These are phyloP conservation scores for Lamellibrachia luymesi DNA, from an alignment of 1,140 invertebrate genomes.

Conservation along the genomic window DNA sequence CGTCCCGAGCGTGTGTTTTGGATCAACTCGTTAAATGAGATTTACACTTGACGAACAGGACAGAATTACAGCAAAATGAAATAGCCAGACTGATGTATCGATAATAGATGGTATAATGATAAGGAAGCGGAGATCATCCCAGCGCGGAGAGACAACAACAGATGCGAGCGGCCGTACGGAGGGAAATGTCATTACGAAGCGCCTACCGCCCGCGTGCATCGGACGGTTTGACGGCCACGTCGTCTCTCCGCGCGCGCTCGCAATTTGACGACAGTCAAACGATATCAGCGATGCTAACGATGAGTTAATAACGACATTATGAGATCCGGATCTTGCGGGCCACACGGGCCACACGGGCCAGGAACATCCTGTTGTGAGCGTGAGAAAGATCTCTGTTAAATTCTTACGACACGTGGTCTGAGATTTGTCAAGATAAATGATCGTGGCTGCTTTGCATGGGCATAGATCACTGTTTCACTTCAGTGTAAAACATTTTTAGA, in stretches of 20 bases:
- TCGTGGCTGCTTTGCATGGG: not conserved
- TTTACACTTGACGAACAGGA: not conserved
- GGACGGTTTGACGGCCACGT: not conserved
- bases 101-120: not conserved
- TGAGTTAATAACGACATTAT: not conserved
- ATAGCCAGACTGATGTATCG: not conserved
- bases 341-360: not conserved
- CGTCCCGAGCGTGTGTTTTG: not conserved
- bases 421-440: not conserved
- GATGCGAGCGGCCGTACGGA: not conserved
- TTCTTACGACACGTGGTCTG: not conserved
- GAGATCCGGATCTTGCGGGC: not conserved
- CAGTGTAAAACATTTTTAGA: no score
- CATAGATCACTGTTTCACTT: no score
- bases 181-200: not conserved
- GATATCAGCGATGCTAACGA: not conserved
- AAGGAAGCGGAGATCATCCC: not conserved
- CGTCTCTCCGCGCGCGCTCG: not conserved
- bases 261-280: not conserved
- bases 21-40: not conserved
- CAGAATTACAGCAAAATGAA: constrained; percentile 1
- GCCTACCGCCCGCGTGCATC: not conserved
- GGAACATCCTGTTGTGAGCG: not conserved
- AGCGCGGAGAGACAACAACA: not conserved
- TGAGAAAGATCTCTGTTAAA: not conserved